Conservation (phyloP, 2,888 invertebrate genomes). For the Stenchaetothrips biformis region DNA sequence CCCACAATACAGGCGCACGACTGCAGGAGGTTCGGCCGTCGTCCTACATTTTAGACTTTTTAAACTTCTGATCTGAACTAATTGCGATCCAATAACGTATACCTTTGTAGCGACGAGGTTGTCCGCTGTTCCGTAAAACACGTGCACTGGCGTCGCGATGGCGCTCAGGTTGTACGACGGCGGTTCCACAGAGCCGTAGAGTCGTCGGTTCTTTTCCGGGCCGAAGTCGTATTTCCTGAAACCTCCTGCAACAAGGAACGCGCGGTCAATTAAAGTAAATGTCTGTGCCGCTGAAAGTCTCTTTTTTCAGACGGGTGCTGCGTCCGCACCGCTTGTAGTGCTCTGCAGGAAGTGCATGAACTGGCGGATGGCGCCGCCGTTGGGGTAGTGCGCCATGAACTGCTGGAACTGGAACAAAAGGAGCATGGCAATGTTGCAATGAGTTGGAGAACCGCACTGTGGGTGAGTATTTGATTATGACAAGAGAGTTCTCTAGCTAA, state of each 20-base stretch:
- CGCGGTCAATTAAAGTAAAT: neutral
- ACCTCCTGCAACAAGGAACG: neutral
- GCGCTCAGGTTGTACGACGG: neutral
- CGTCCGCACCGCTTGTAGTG: neutral
- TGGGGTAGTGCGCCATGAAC: neutral
- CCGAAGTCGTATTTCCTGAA: neutral
- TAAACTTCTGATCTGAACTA: too few species aligned
- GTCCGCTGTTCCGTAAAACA: neutral
- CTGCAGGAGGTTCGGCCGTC: too few species aligned
- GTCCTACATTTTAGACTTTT: too few species aligned
- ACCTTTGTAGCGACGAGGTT: neutral
- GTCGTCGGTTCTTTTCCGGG: neutral
- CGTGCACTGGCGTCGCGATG: neutral
- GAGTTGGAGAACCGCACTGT: too few species aligned
- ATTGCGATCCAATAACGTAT: too few species aligned
- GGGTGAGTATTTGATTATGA: too few species aligned
- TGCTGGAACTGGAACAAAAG: too few species aligned
- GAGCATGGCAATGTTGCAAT: too few species aligned
- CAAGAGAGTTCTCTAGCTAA: too few species aligned
- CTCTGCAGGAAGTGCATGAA: neutral
- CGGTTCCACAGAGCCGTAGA: neutral
- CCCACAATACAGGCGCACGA: too few species aligned
- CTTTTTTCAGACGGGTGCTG: neutral
- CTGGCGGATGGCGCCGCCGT: neutral
- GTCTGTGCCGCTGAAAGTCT: neutral